Evolutionary conservation across 2,113 vertebrate genomes (phyloP).

Genomic region (Tragulus kanchil): DNA sequence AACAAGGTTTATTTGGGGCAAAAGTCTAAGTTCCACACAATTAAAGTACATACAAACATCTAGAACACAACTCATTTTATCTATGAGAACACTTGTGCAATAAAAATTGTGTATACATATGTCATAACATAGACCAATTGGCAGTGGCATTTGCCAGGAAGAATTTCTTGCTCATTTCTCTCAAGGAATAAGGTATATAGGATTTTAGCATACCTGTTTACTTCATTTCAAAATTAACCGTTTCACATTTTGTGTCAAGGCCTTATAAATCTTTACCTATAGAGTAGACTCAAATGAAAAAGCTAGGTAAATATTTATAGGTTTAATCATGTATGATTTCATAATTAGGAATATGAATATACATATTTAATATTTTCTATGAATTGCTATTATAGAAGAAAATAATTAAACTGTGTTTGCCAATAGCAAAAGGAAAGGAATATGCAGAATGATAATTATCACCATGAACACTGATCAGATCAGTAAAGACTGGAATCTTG

Average conservation of each 20-base stretch:
- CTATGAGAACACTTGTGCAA: not conserved
- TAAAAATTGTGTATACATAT: not conserved
- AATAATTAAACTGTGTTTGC: not conserved
- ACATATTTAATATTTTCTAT: constrained; percentile 30
- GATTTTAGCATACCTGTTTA: not conserved
- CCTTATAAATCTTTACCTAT: constrained; percentile 9
- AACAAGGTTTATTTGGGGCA: constrained; percentile 31
- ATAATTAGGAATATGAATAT: constrained; percentile 29
- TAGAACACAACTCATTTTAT: constrained; percentile 6
- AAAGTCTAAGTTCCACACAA: constrained; percentile 20
- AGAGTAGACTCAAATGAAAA: constrained; percentile 28
- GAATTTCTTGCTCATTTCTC: not conserved
- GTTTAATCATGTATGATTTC: constrained; percentile 9
- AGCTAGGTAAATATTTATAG: constrained; percentile 19
- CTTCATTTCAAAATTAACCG: constrained; percentile 28
- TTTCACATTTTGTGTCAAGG: not conserved
- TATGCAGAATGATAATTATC: not conserved
- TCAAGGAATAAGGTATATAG: not conserved
- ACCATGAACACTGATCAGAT: not conserved
- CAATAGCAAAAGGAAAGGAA: not conserved
- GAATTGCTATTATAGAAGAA: not conserved
- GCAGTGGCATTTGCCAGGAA: constrained; percentile 16
- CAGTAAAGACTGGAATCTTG: constrained; percentile 34
- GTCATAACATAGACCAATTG: not conserved
- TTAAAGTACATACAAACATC: constrained; percentile 38